Base-by-base conservation (phyloP, 2,888 invertebrate species). In the Uloborus plumipes region DNA sequence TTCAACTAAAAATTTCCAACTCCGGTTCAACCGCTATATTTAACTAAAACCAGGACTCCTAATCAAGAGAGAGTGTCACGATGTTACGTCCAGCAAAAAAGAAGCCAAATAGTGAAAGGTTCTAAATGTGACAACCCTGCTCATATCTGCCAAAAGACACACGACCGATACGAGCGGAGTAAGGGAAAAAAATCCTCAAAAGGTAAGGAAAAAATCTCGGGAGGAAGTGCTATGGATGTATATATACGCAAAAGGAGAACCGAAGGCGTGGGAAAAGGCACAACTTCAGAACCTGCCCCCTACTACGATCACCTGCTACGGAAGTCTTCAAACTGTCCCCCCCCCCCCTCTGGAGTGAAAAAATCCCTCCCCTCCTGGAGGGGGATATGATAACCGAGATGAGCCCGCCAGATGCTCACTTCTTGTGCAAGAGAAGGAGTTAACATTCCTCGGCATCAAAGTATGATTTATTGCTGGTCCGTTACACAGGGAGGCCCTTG, bases 241-340 rank as follows among this genome's bases (percentile, higher is more conserved):
- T 62, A 59, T 58, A 22, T 64, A 66, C 80, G 67, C 53, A 80
- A 74, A 80, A 79, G 69, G 73, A 74, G 74, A 80, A 58, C 80
- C 64, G 80, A 59, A 80, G 80, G 80, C 80, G 80, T 80, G 80
- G 80, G 80, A 80, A 80, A 73, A 49, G 26, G 26, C 59, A 66
- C 59, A 26, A 31, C 39, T 39, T 64, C 31, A 22, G 49, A 55
- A 75, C 62, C 61, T 70, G 62, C 62, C 77, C 69, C 67, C 69
- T 53, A 49, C 80, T 80, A 80, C 80, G 80, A 73, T 80, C 80
- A 80, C 80, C 80, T 80, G 80, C 80, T 73, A 80, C 72, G 80
- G 80, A 80, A 80, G 73, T 74, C 69, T 61, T 61, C 53, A 51
- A 53, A 26, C 51, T 58, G 16, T 15, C 39, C 16, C n/a, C 61